Base-by-base conservation (phyloP, 2,888 invertebrate species). In the Leucoma salicis region DNA sequence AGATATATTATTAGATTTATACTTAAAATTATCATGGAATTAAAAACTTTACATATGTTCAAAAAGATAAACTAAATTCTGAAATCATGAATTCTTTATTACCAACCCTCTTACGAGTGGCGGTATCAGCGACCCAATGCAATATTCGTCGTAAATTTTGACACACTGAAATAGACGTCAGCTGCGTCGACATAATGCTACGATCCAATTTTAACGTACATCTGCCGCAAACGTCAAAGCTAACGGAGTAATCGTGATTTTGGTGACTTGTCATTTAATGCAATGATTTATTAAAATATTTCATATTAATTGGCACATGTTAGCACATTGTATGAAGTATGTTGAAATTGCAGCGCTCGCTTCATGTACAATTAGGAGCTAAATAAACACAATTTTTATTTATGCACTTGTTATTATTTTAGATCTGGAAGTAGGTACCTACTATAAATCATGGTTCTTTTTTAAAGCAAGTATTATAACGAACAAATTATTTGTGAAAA, bases 171-270 rank as follows among this genome's bases (percentile, higher is more conserved):
- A 56, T 56, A 50, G 49, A 50, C 60, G 61, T 60, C 61, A 61
- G 63, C 61, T 61, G 61, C 37, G 45, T 40, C 35, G 51, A 61
- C 61, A 61, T 63, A 63, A 60, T 60, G 48, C 54, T 53, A 48
- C 52, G 64, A 61, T 61, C 63, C 61, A 61, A 61, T 61, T 61
- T 61, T 52, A 60, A 57, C 61, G 63, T 61, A 61, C 61, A 61
- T 61, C 61, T 61, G 61, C 63, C 64, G 49, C 63, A 57, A 61
- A 61, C 51, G 61, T 60, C 61, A 61, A 56, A 42, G 57, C 54
- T 50, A 46, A 54, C 50, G 46, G 57, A 57, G 57, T 54, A 57
- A 48, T 57, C 49, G 41, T 24, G 39, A 59, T 43, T 54, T 45
- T 35, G 43, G 54, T 47, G 38, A 60, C 37, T 56, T 53, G 47